Evolutionary conservation across 2,888 invertebrate genomes (phyloP), one percentile per base, ranked within the genome.

Genomic region (Sarcophaga rosellei): DNA sequence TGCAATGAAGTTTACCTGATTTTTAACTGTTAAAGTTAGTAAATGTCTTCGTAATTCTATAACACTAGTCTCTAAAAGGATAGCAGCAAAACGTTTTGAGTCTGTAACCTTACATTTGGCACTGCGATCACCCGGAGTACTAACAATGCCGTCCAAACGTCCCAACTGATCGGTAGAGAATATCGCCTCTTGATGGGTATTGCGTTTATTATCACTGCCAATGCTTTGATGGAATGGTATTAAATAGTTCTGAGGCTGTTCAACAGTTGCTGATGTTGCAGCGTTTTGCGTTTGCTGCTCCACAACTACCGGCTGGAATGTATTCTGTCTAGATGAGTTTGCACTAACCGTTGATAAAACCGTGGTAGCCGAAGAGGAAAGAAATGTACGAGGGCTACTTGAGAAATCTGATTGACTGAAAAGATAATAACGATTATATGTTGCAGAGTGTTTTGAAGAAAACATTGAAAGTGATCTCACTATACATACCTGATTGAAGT

Each of bases 21-120:
- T 97, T 93, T 97, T 96, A 92, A 97, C 96, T 92, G 96, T 96
- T 90, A 96, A 95, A 53, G 95, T 96, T 89, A 97, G 95, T 88
- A 97, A 94, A 94, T 97, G 97, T 90, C 97, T 95, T 93, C 97
- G 97, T 91, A 97, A 94, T 94, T 97, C 96, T 89, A 97, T 94
- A 83, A 96, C 96, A 94, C 96, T 96, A 90, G 95, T 95, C 94
- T 97, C 97, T 90, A 95, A 95, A 90, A 97, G 95, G 94, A 97
- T 97, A 94, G 97, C 97, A 90, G 96, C 95, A 92, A 97, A 95
- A 94, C 97, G 97, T 90, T 94, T 95, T 83, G 95, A 94, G 94
- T 97, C 96, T 17, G 96, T 95, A 82, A 95, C 94, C 89, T 95
- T 94, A 87, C 96, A 95, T 91, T 95, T 95, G 86, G 95, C 94